phyloP scores from a whole-genome alignment of 1,140 invertebrate genomes.

The Tetramorium parvispinum region DNA sequence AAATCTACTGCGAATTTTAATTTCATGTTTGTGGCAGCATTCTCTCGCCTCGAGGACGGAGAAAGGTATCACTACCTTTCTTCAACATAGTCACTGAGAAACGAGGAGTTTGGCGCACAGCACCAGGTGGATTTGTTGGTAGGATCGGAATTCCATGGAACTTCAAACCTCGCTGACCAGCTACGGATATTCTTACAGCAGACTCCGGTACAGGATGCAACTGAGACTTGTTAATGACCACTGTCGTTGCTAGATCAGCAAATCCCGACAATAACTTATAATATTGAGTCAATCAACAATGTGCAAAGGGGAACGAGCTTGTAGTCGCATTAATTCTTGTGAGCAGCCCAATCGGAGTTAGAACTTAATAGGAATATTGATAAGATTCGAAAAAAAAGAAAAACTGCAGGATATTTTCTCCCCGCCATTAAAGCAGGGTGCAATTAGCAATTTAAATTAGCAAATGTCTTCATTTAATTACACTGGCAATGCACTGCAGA shows the following conservation, averaged over 20 bases:
- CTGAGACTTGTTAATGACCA: constrained; percentile 75
- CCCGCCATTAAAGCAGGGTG: constrained; percentile 25
- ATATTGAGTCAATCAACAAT: constrained; percentile 49
- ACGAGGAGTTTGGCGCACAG: constrained; percentile 78
- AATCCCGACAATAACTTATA: constrained; percentile 75
- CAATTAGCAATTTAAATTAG: constrained; percentile 44
- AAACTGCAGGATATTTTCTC: constrained; percentile 4
- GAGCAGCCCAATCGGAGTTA: constrained; percentile 47
- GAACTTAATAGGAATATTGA: constrained; percentile 38
- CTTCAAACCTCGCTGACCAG: constrained; percentile 79
- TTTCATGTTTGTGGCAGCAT: constrained; percentile 60
- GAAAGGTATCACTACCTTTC: constrained; percentile 76
- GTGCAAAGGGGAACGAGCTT: constrained; percentile 46
- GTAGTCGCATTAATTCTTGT: constrained; percentile 45
- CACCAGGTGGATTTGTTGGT: constrained; percentile 80
- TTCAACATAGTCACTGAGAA: constrained; percentile 80
- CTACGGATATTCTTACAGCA: constrained; percentile 76
- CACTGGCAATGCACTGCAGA: not conserved
- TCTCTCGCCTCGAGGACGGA: constrained; percentile 60
- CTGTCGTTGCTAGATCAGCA: constrained; percentile 77
- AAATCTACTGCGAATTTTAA: constrained; percentile 50
- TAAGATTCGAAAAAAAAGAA: not conserved
- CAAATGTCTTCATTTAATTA: constrained; percentile 1
- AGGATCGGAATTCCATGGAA: constrained; percentile 81
- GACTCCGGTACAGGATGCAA: constrained; percentile 77